Evolutionary conservation across 1,140 invertebrate species (phyloP).

Genomic region (Nymphalis io): DNA sequence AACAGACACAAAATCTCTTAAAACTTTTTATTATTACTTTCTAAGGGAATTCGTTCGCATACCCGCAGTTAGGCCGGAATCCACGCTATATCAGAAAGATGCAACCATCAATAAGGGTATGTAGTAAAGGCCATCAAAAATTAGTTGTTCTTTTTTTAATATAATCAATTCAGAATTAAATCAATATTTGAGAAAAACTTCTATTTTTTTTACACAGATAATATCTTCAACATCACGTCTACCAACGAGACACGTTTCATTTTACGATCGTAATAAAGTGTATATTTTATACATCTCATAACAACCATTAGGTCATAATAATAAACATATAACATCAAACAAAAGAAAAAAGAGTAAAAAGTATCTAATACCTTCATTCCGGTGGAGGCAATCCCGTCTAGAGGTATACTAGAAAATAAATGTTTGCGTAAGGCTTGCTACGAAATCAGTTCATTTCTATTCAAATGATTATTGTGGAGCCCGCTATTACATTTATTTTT

Average conservation of each 20-base stretch:
- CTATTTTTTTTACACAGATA: too few relatives aligned
- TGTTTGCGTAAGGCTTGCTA: conserved; percentile 40
- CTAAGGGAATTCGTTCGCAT: too few relatives aligned
- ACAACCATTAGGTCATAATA: conserved; percentile 9
- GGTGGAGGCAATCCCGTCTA: neutral
- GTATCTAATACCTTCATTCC: conserved; percentile 11
- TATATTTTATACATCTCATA: conserved; percentile 4
- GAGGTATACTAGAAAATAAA: conserved; percentile 21
- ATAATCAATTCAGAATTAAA: too few relatives aligned
- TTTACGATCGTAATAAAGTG: conserved; percentile 9
- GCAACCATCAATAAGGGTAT: too few relatives aligned
- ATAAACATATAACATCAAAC: conserved; percentile 8
- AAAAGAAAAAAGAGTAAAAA: neutral
- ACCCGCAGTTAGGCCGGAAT: too few relatives aligned
- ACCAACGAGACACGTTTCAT: neutral
- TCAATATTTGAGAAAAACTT: too few relatives aligned
- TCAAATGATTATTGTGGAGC: conserved; percentile 71
- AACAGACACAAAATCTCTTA: too few relatives aligned
- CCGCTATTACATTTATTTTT: conserved; percentile 66
- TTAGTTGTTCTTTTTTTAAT: too few relatives aligned
- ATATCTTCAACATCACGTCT: too few relatives aligned
- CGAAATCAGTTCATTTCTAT: conserved; percentile 69
- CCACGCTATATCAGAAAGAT: too few relatives aligned
- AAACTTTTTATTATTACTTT: too few relatives aligned
- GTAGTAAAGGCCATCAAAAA: too few relatives aligned